A percentile compares a stretch with the other conserved stretches of the same genome.
phyloP scores from a whole-genome alignment of 2,797 vertebrate species.

The Coluber constrictor region DNA sequence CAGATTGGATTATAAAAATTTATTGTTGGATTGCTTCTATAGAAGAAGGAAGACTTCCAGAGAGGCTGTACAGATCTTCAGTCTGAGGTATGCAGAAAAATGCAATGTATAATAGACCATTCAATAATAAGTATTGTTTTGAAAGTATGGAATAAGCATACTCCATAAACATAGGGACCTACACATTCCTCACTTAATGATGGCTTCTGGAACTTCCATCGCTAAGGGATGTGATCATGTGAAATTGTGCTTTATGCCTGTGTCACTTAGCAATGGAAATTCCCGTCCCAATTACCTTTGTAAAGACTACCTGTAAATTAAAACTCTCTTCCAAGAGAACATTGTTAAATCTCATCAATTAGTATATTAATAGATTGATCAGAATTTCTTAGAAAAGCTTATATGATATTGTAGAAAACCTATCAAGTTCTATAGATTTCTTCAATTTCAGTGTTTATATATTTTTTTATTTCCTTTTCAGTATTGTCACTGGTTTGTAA shows the following conservation, averaged over 20 bases:
- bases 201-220: background rate
- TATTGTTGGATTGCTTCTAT: background rate
- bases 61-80: background rate
- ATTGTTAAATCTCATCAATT: background rate
- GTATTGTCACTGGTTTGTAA: background rate
- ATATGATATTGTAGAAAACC: background rate
- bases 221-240: background rate
- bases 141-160: background rate
- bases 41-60: background rate
- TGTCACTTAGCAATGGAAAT: background rate
- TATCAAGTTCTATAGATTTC: background rate
- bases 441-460: background rate
- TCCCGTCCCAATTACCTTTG: background rate
- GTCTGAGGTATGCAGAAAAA: background rate
- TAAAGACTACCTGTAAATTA: background rate
- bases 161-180: background rate
- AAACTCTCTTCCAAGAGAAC: background rate
- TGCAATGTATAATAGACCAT: background rate
- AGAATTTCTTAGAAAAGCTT: background rate
- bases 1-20: background rate
- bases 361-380: background rate
- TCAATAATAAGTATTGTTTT: background rate
- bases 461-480: background rate
- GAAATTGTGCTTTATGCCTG: background rate
- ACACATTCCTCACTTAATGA: background rate